Percentiles rank a stretch among this genome's conserved stretches.
Evolutionary conservation across 2,888 invertebrate genomes (phyloP).

Genomic region (Dione vanillae): DNA sequence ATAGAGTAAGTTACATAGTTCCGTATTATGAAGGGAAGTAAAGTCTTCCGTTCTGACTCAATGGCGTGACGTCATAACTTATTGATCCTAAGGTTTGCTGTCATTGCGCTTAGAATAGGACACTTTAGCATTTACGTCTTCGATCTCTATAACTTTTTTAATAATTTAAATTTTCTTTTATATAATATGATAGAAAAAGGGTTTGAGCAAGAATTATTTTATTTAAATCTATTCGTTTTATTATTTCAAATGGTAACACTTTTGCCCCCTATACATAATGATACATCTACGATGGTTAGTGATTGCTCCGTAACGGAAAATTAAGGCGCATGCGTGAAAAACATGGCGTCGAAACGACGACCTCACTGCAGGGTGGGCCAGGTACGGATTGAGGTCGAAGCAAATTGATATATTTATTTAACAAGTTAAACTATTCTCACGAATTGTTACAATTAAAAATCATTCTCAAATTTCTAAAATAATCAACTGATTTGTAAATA

Average conservation of each 20-base stretch:
- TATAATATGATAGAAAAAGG: not conserved
- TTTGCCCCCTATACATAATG: constrained; percentile 34
- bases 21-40: constrained; percentile 55
- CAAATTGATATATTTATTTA: not conserved
- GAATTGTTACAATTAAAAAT: no score
- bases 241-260: constrained; percentile 46
- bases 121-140: constrained; percentile 63
- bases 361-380: constrained; percentile 74
- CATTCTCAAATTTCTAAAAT: not conserved
- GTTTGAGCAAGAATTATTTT: not conserved
- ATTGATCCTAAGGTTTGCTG: constrained; percentile 66
- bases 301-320: constrained; percentile 67
- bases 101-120: constrained; percentile 59
- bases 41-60: constrained; percentile 60
- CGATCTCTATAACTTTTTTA: constrained; percentile 8
- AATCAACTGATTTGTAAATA: not conserved
- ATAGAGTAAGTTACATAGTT: constrained; percentile 49
- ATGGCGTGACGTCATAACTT: constrained; percentile 76
- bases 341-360: constrained; percentile 73
- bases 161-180: not conserved
- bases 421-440: not conserved
- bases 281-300: constrained; percentile 59
- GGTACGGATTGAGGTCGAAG: constrained; percentile 56
- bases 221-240: not conserved
- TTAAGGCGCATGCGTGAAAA: constrained; percentile 77